Evolutionary conservation across 2,113 vertebrate species (phyloP).

Genomic region (Stegastes partitus): DNA sequence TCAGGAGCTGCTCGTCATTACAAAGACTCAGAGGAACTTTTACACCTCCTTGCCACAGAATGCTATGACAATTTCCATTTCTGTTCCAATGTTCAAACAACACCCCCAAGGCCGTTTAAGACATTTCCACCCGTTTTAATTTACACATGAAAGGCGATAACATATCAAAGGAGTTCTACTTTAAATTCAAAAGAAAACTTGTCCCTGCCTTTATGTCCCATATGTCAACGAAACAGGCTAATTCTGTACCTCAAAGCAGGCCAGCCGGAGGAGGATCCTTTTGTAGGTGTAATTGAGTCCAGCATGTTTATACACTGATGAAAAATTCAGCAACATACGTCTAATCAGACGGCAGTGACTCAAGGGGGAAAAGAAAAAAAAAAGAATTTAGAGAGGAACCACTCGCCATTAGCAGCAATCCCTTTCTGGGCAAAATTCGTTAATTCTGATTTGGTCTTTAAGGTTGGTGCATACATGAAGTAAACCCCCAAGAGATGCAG

Average conservation of each 20-base stretch:
- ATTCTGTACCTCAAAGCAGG: conserved; percentile 45
- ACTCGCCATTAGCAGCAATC: neutral
- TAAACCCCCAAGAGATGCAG: neutral
- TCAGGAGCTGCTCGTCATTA: conserved; percentile 54
- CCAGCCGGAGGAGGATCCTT: conserved; percentile 18
- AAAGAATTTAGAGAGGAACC: conserved; percentile 2
- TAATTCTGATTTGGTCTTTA: conserved; percentile 14
- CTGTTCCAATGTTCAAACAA: conserved; percentile 66
- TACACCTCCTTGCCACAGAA: conserved; percentile 43
- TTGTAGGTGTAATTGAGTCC: conserved; percentile 53
- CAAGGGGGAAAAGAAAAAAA: neutral
- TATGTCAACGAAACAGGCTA: conserved; percentile 17
- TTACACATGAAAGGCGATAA: conserved; percentile 73
- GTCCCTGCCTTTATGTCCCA: conserved; percentile 41
- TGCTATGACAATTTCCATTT: conserved; percentile 57
- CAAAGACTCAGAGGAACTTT: conserved; percentile 58
- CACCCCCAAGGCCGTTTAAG: conserved; percentile 58
- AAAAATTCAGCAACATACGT: conserved; percentile 40
- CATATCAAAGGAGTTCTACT: conserved; percentile 63
- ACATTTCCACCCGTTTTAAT: conserved; percentile 64
- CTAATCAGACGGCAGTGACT: conserved; percentile 27
- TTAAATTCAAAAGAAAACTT: conserved; percentile 52
- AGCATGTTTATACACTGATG: conserved; percentile 31
- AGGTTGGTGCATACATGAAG: neutral
- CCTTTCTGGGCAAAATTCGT: conserved; percentile 8